Conservation (phyloP, 2,888 invertebrate genomes). For the Leucoma salicis region DNA sequence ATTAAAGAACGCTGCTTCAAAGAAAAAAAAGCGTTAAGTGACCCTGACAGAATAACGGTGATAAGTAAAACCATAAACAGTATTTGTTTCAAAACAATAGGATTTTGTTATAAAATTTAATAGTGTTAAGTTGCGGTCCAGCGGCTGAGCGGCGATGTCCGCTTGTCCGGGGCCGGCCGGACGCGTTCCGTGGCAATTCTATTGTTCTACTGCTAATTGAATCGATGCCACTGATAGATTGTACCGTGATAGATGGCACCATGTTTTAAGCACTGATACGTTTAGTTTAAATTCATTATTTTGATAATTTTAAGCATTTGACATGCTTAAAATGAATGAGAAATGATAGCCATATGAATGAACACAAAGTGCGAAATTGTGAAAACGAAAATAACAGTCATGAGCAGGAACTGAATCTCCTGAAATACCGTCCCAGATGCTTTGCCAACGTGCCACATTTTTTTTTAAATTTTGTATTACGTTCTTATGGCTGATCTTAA, state of each 20-base stretch:
- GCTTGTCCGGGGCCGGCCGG: slow-evolving; percentile 9
- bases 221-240: slow-evolving; percentile 78
- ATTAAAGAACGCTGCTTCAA: not conserved
- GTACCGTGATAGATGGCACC: slow-evolving; percentile 24
- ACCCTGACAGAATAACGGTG: slow-evolving; percentile 7
- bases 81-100: slow-evolving; percentile 32
- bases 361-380: no score
- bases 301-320: no score
- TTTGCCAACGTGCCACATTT: no score
- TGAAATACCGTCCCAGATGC: no score
- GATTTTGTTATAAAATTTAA: slow-evolving; percentile 34
- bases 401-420: no score
- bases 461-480: no score
- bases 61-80: slow-evolving; percentile 11
- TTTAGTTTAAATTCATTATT: no score
- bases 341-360: no score
- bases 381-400: no score
- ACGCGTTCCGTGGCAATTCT: slow-evolving; percentile 42
- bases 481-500: no score
- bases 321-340: no score
- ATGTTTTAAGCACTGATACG: not conserved
- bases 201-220: slow-evolving; percentile 77
- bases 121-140: slow-evolving; percentile 25
- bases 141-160: slow-evolving; percentile 13
- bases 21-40: not conserved